Percentiles rank a stretch among this genome's conserved stretches.
These are phyloP conservation scores for Ornithorhynchus anatinus DNA, from an alignment of 2,113 vertebrate genomes.

Conservation along the genomic window DNA sequence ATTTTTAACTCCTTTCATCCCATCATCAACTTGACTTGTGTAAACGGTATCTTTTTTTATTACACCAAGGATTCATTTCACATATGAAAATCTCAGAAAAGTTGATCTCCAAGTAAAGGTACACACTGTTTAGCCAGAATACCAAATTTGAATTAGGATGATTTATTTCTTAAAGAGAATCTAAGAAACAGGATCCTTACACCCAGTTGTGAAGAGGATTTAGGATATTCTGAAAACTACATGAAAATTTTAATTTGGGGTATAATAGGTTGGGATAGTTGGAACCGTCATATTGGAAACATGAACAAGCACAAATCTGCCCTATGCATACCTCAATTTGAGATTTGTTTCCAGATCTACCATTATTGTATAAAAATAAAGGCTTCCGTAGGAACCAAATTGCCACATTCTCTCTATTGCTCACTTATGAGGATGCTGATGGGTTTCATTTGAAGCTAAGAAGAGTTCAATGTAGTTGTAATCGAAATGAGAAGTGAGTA, in stretches of 20 bases:
- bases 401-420: conserved; percentile 5
- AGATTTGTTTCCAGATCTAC: too few relatives aligned
- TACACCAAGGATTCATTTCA: neutral
- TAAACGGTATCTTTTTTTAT: neutral
- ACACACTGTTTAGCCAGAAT: neutral
- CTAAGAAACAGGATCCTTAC: too few relatives aligned
- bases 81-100: neutral
- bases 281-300: too few relatives aligned
- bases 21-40: neutral
- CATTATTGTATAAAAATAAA: too few relatives aligned
- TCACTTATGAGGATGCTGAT: neutral
- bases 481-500: neutral
- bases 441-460: conserved; percentile 29
- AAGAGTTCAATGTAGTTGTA: neutral
- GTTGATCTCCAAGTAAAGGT: neutral
- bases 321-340: too few relatives aligned
- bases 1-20: neutral
- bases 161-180: too few relatives aligned
- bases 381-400: too few relatives aligned
- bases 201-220: too few relatives aligned
- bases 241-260: too few relatives aligned
- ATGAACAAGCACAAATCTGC: too few relatives aligned
- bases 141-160: neutral
- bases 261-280: too few relatives aligned
- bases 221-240: too few relatives aligned